Percentiles rank a stretch among this genome's conserved stretches.
These are phyloP conservation scores for Eudemis profundana DNA, from an alignment of 2,888 invertebrate species.

Conservation along the genomic window DNA sequence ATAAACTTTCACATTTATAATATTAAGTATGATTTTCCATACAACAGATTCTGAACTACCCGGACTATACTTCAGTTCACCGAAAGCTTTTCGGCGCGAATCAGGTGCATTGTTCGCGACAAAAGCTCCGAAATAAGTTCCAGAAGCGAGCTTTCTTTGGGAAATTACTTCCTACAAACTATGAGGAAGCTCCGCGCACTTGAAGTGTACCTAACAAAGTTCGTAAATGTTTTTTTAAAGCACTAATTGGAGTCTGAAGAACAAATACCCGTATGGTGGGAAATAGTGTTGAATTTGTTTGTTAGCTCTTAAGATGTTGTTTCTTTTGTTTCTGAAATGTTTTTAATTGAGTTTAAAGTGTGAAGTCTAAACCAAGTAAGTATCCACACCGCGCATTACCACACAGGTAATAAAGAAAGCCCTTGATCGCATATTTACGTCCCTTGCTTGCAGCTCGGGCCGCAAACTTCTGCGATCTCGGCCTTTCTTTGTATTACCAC, in stretches of 20 bases:
- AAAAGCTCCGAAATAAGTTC: constrained; percentile 75
- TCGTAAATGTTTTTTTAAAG: constrained; percentile 9
- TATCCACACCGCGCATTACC: no score
- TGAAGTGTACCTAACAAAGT: constrained; percentile 22
- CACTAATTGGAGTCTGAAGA: constrained; percentile 19
- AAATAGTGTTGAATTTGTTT: neutral
- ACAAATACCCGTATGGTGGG: constrained; percentile 23
- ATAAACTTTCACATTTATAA: no score
- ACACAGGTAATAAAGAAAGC: no score
- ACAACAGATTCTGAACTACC: no score
- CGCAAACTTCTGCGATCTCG: no score
- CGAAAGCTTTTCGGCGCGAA: constrained; percentile 62
- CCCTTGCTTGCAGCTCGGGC: no score
- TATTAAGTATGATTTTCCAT: no score
- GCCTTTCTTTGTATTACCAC: no score
- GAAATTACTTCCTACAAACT: constrained; percentile 71
- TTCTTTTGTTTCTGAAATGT: neutral
- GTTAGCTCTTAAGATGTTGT: constrained; percentile 1
- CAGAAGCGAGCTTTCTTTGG: constrained; percentile 70
- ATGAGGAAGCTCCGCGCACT: constrained; percentile 15
- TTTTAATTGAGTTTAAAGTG: no score
- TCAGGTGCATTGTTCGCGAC: constrained; percentile 77
- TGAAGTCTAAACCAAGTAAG: no score
- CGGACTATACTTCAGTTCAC: constrained; percentile 33
- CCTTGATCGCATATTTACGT: no score